Percentiles rank a stretch among this genome's conserved stretches.
Conservation (phyloP, 2,113 vertebrate species). For the Octodon degus region DNA sequence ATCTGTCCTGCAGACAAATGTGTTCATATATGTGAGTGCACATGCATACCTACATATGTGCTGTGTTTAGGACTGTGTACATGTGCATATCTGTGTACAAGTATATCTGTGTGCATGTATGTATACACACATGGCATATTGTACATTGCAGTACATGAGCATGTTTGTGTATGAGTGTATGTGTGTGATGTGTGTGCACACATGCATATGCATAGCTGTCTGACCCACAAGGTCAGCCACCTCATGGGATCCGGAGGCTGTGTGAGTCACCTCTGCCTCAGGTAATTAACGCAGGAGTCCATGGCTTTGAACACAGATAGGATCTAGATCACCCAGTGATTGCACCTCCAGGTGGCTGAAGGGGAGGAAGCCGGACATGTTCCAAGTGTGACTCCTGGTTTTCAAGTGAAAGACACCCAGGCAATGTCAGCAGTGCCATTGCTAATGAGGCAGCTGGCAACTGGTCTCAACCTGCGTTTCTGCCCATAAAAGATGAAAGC, state of each 20-base stretch:
- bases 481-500: slow-evolving; percentile 11
- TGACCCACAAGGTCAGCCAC: not conserved
- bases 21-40: not conserved
- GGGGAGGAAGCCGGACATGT: slow-evolving; percentile 69
- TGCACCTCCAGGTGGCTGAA: slow-evolving; percentile 73
- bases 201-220: not conserved
- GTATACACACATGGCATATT: too few species aligned
- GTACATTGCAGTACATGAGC: too few species aligned
- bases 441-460: slow-evolving; percentile 53
- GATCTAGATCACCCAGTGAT: slow-evolving; percentile 15
- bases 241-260: not conserved
- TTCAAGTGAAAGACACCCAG: not conserved
- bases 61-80: not conserved
- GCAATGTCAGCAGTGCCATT: not conserved
- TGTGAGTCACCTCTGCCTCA: slow-evolving; percentile 47
- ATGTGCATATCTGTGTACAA: not conserved
- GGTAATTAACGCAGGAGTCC: not conserved
- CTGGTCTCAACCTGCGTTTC: slow-evolving; percentile 7
- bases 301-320: not conserved
- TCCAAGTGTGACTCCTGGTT: slow-evolving; percentile 60
- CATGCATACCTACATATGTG: not conserved
- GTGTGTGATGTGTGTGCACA: not conserved
- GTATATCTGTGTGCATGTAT: rapidly evolving
- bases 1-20: not conserved
- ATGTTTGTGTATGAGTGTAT: too few species aligned